phyloP scores from a whole-genome alignment of 2,113 vertebrate genomes.

The Podiceps cristatus region DNA sequence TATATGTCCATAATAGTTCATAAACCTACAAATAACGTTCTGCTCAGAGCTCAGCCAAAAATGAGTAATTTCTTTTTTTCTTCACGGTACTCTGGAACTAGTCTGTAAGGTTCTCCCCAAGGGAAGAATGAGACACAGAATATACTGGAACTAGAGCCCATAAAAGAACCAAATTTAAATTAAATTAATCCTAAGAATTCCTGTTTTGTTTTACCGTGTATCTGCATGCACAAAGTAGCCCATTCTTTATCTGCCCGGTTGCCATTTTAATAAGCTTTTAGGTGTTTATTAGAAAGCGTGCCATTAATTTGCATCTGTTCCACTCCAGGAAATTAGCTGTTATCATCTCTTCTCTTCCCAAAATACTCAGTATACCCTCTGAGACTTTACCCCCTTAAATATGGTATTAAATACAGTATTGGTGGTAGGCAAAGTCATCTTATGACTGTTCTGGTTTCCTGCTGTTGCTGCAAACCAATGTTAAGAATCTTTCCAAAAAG shows the following conservation, averaged over 20 bases:
- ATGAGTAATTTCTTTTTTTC: constrained; percentile 35
- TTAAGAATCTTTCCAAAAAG: constrained; percentile 46
- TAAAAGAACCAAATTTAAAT: neutral
- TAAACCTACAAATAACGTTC: constrained; percentile 14
- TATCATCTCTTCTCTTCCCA: neutral
- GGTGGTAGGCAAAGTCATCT: neutral
- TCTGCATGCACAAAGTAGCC: neutral
- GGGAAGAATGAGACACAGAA: neutral
- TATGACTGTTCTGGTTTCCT: constrained; percentile 16
- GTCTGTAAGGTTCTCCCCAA: neutral
- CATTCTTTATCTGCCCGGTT: neutral
- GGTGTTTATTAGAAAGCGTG: neutral
- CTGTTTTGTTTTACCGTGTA: neutral
- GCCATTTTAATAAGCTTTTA: neutral
- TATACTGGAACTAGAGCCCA: neutral
- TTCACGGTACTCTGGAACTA: neutral
- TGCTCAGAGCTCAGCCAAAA: constrained; percentile 19
- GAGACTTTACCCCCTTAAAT: neutral
- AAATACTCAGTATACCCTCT: neutral
- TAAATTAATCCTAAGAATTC: neutral
- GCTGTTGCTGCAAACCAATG: constrained; percentile 22
- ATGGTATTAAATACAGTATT: neutral
- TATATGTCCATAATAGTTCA: neutral
- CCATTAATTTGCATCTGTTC: neutral
- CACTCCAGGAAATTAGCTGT: constrained; percentile 10